Conservation (phyloP, 2,113 vertebrate genomes). For the Bubo blakistoni region DNA sequence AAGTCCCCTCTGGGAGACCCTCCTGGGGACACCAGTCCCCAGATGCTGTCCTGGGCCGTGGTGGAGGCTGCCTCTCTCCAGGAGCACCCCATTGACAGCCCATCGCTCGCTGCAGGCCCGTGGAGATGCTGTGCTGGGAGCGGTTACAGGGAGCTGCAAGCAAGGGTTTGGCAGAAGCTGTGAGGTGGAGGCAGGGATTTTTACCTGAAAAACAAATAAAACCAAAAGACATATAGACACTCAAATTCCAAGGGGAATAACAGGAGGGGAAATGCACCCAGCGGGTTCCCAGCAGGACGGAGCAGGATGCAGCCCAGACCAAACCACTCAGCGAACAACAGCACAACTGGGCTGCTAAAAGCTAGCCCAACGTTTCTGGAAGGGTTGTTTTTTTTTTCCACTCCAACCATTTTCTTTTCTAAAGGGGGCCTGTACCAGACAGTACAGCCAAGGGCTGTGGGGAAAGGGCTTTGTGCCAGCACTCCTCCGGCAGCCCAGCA, state of each 20-base stretch:
- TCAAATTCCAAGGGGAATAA: not conserved
- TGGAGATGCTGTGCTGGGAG: not conserved
- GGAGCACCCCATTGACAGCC: not conserved
- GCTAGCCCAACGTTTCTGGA: not conserved
- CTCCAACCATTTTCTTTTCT: not conserved
- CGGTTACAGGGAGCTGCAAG: fast-evolving
- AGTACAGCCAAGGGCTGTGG: not conserved
- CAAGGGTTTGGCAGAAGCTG: not conserved
- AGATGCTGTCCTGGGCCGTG: not conserved
- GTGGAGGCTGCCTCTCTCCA: too few relatives aligned
- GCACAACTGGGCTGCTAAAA: not conserved
- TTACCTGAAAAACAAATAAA: not conserved
- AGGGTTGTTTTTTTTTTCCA: not conserved
- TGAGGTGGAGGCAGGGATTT: not conserved
- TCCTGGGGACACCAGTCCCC: not conserved
- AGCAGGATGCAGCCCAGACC: not conserved
- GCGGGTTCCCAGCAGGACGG: not conserved
- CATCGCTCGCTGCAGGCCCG: fast-evolving
- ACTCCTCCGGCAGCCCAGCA: not conserved
- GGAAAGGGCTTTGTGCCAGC: not conserved
- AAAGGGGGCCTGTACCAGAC: not conserved
- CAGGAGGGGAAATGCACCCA: not conserved
- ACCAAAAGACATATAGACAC: not conserved
- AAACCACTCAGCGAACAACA: not conserved
- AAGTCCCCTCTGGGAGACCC: not conserved